A percentile compares a stretch with the other conserved stretches of the same genome.
phyloP scores from a whole-genome alignment of 2,797 vertebrate genomes.

The Rhinella marina region DNA sequence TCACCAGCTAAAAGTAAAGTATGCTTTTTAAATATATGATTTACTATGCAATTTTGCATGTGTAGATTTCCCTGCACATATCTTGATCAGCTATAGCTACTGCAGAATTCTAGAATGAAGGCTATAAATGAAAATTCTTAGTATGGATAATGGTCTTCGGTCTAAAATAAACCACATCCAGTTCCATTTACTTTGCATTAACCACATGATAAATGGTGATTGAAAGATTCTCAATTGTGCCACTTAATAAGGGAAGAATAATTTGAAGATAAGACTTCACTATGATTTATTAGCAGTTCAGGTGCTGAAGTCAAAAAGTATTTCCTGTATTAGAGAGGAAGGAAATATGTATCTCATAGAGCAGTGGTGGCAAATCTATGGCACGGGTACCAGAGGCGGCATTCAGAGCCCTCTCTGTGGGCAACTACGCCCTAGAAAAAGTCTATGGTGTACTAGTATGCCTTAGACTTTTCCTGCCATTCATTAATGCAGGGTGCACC shows the following conservation, averaged over 20 bases:
- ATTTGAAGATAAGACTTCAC: constrained; percentile 68
- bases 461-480: too few species aligned
- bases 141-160: constrained; percentile 37
- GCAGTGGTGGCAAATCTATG: neutral
- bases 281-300: constrained; percentile 66
- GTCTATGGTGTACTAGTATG: too few species aligned
- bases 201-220: constrained; percentile 59
- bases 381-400: too few species aligned
- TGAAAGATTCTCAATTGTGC: constrained; percentile 61
- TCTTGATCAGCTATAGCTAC: neutral
- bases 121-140: constrained; percentile 10
- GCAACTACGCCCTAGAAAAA: too few species aligned
- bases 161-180: constrained; percentile 60
- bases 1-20: neutral
- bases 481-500: too few species aligned
- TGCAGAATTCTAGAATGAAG: neutral
- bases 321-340: neutral
- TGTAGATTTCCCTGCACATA: neutral
- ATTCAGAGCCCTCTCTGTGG: too few species aligned
- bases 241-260: constrained; percentile 68
- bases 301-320: constrained; percentile 24
- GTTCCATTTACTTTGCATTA: constrained; percentile 22
- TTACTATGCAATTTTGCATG: neutral
- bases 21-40: neutral
- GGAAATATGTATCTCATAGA: constrained; percentile 1